These are phyloP conservation scores for Stenodera caucasica DNA, from an alignment of 2,888 invertebrate genomes.

Conservation along the genomic window DNA sequence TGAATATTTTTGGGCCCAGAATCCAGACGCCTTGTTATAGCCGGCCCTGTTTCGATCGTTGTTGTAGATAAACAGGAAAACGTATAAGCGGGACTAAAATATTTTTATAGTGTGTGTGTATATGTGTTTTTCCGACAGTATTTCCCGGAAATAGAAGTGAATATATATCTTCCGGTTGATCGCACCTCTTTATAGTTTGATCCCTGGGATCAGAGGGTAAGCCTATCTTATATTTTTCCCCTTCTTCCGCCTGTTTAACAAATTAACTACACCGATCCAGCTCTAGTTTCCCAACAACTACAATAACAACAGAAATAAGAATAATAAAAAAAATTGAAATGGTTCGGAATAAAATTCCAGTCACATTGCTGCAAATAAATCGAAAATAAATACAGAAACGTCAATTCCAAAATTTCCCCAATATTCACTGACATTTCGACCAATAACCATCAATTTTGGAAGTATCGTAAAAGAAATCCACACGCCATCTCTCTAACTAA, in stretches of 20 bases:
- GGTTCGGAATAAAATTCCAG: no score
- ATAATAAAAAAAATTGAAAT: no score
- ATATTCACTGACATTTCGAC: neutral
- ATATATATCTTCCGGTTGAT: conserved; percentile 3
- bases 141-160: neutral
- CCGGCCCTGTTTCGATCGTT: no score
- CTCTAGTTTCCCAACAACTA: no score
- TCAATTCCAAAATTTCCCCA: conserved; percentile 10
- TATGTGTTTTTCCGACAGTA: neutral
- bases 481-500: neutral
- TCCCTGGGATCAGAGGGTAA: neutral
- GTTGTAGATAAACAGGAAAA: neutral
- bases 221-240: neutral
- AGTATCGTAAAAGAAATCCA: conserved; percentile 12
- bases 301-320: no score
- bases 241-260: neutral
- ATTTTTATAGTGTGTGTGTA: no score
- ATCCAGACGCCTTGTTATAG: no score
- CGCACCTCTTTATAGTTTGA: conserved; percentile 4
- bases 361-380: conserved; percentile 1
- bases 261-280: neutral
- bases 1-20: no score
- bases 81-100: neutral
- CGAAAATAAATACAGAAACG: conserved; percentile 9
- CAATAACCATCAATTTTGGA: conserved; percentile 3